These are phyloP conservation scores for Cyprinodon variegatus DNA, from an alignment of 2,113 vertebrate species.

Conservation along the genomic window DNA sequence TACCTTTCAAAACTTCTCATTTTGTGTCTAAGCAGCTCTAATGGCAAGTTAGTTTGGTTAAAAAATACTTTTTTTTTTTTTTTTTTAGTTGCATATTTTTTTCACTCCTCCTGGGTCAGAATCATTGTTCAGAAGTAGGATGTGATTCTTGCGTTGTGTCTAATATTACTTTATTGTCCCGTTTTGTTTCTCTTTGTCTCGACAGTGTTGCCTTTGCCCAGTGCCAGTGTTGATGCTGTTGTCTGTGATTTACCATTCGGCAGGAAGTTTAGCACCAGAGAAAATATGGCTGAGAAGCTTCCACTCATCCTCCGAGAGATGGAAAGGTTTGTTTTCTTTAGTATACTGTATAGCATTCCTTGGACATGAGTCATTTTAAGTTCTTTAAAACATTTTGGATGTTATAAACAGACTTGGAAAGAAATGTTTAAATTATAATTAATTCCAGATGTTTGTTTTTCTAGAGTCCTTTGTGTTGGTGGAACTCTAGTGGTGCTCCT, in stretches of 20 bases:
- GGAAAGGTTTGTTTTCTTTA: slow-evolving; percentile 83
- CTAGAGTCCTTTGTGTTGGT: slow-evolving; percentile 84
- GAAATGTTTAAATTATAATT: not conserved
- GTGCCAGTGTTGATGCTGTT: slow-evolving; percentile 82
- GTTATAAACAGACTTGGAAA: not conserved
- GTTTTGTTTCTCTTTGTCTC: slow-evolving; percentile 28
- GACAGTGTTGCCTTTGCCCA: slow-evolving; percentile 83
- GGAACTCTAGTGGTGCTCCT: slow-evolving; percentile 86
- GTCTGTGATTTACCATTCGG: slow-evolving; percentile 93
- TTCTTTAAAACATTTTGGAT: not conserved
- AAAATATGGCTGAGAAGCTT: slow-evolving; percentile 76
- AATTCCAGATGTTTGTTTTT: slow-evolving; percentile 13
- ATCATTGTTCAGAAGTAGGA: not conserved
- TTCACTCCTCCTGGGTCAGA: not conserved
- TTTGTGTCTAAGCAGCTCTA: too few relatives aligned
- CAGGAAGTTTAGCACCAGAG: slow-evolving; percentile 87
- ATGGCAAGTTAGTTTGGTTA: too few relatives aligned
- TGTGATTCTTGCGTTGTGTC: slow-evolving; percentile 11
- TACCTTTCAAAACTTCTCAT: too few relatives aligned
- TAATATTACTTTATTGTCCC: slow-evolving; percentile 29
- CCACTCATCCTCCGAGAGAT: slow-evolving; percentile 86
- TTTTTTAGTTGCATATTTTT: too few relatives aligned
- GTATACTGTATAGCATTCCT: not conserved
- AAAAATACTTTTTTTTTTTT: too few relatives aligned
- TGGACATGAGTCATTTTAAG: not conserved